Evolutionary conservation across 1,140 invertebrate species (phyloP).

Genomic region (Macrostomum lignano): DNA sequence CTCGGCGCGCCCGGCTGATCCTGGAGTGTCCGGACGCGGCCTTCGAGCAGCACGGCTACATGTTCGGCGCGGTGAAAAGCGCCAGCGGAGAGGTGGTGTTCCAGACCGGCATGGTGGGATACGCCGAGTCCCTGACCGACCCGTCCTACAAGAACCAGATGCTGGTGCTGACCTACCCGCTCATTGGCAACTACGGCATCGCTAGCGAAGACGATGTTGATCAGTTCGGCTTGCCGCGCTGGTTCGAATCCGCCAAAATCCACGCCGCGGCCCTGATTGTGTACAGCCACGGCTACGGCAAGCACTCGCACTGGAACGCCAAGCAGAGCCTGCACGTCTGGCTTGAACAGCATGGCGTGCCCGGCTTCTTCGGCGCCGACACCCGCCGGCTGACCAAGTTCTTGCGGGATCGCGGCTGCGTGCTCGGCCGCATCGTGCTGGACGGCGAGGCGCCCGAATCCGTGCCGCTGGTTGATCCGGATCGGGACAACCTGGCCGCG

Average conservation of each 20-base stretch:
- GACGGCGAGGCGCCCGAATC: no score
- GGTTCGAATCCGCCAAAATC: slow-evolving; percentile 65
- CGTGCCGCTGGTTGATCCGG: no score
- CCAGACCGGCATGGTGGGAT: slow-evolving; percentile 98
- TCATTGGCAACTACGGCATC: slow-evolving; percentile 76
- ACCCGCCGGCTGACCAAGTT: slow-evolving; percentile 58
- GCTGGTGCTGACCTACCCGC: slow-evolving; percentile 71
- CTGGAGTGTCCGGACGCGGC: no score
- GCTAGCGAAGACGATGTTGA: slow-evolving; percentile 32
- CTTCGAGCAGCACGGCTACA: not conserved
- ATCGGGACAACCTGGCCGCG: no score
- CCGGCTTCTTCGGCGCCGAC: slow-evolving; percentile 56
- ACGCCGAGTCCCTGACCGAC: slow-evolving; percentile 83
- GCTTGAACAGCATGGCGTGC: slow-evolving; percentile 46
- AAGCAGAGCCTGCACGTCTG: slow-evolving; percentile 47
- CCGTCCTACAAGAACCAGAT: slow-evolving; percentile 82
- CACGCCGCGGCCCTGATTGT: slow-evolving; percentile 74
- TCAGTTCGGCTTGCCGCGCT: slow-evolving; percentile 43
- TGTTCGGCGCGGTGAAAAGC: slow-evolving; percentile 1
- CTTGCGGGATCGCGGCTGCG: slow-evolving; percentile 49
- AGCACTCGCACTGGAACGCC: slow-evolving; percentile 59
- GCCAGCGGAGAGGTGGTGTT: slow-evolving; percentile 41
- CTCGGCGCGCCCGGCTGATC: no score
- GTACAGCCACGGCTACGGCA: slow-evolving; percentile 36
- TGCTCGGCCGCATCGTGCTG: slow-evolving; percentile 38